A percentile compares a stretch with the other conserved stretches of the same genome.
These are phyloP conservation scores for Amphibalanus amphitrite DNA, from an alignment of 1,140 invertebrate genomes.

Conservation along the genomic window DNA sequence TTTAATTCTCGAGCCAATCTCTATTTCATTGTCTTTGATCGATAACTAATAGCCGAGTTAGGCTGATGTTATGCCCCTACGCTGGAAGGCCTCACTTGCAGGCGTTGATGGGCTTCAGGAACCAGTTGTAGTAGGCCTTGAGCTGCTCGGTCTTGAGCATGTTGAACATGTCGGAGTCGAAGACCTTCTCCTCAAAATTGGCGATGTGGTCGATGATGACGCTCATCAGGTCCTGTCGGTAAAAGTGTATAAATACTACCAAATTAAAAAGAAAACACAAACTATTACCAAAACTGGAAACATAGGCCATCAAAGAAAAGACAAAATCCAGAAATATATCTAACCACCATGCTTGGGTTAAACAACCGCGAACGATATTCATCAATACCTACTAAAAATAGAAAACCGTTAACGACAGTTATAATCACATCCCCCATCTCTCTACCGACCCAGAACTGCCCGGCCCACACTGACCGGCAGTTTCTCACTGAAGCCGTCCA, in stretches of 20 bases:
- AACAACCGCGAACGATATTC: slow-evolving; percentile 42
- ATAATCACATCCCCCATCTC: slow-evolving; percentile 67
- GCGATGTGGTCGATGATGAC: neutral
- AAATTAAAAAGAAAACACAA: slow-evolving; percentile 20
- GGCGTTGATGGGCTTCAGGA: neutral
- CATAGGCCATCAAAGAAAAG: neutral
- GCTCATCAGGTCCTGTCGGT: neutral
- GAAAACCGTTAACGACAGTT: slow-evolving; percentile 65
- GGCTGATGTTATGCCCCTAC: too few species aligned
- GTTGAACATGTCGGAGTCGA: neutral
- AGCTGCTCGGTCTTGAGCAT: neutral
- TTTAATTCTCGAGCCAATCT: too few species aligned
- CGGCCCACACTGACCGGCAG: slow-evolving; percentile 71
- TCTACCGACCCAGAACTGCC: too few species aligned
- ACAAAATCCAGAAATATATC: slow-evolving; percentile 12
- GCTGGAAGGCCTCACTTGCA: too few species aligned
- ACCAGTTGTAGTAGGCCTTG: neutral
- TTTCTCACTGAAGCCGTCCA: slow-evolving; percentile 84
- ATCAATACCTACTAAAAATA: slow-evolving; percentile 66
- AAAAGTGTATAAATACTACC: slow-evolving; percentile 1
- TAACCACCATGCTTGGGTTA: slow-evolving; percentile 2
- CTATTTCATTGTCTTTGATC: too few species aligned
- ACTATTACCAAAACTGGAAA: slow-evolving; percentile 10
- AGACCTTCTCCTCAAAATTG: neutral
- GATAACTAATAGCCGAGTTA: too few species aligned